Evolutionary conservation across 2,888 invertebrate species (phyloP), one percentile per base, ranked within the genome.

Genomic region (Raillietiella orientalis): DNA sequence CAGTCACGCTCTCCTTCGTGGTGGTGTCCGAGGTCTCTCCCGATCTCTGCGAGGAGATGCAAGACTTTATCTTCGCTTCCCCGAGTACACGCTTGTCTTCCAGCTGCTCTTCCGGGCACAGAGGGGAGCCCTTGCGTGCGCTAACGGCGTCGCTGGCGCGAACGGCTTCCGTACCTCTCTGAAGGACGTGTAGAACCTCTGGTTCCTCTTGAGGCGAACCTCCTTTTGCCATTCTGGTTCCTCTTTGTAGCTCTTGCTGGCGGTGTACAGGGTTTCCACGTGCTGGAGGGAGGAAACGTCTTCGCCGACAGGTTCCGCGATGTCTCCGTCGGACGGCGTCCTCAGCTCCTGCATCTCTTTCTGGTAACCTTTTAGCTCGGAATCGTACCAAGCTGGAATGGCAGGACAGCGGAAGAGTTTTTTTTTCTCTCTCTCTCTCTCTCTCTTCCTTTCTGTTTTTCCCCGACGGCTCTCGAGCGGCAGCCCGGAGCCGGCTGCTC

Each of bases 311-410:
- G 74, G 62, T 45, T 79, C 79, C 41, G 75, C 75, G 44, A 79
- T 79, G 24, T 71, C 63, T 45, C 66, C 64, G 45, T 74, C 74
- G n/a, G n/a, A n/a, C n/a, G n/a, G n/a, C n/a, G n/a, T n/a, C n/a
- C n/a, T n/a, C 38, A 79, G 53, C 49, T 82, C 79, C 45, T 59
- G 53, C 35, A 75, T 65, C 38, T 67, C 66, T 44, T 60, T 57
- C 49, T 77, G 79, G 49, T 74, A 77, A 44, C 63, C 62, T 35
- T 66, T 56, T 43, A 74, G 60, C 46, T 72, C 77, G 43, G 61
- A 58, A 53, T 82, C 79, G 55, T 82, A 82, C 79, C 79, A 82
- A 39, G 79, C 79, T 70, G 48, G 36, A 43, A 37, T 28, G 23
- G n/a, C n/a, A n/a, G n/a, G n/a, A n/a, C n/a, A n/a, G n/a, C n/a